Conservation (phyloP, 1,140 invertebrate species). For the Drosophila elegans region DNA sequence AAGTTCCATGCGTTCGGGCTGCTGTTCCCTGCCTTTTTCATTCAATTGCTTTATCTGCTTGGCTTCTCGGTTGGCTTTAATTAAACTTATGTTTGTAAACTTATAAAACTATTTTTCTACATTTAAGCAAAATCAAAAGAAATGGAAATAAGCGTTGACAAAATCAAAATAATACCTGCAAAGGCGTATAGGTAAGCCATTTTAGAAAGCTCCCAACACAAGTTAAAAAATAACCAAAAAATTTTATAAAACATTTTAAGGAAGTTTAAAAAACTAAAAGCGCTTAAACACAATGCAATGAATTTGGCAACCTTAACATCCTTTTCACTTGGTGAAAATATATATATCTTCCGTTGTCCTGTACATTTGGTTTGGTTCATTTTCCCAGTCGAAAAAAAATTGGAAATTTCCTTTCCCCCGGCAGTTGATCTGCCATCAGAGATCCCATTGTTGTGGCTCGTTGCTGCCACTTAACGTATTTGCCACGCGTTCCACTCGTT, state of each 20-base stretch:
- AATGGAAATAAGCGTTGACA: too few species aligned
- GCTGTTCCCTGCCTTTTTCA: background rate
- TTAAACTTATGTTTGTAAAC: slow-evolving; percentile 31
- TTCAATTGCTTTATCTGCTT: slow-evolving; percentile 43
- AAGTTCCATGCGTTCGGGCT: slow-evolving; percentile 2
- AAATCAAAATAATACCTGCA: too few species aligned
- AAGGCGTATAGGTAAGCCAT: too few species aligned
- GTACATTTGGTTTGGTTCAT: background rate
- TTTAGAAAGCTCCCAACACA: too few species aligned
- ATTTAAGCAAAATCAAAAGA: too few species aligned
- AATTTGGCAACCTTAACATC: too few species aligned
- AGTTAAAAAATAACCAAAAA: too few species aligned
- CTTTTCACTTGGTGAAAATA: background rate
- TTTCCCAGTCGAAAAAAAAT: background rate
- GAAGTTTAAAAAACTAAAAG: too few species aligned
- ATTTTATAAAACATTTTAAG: too few species aligned
- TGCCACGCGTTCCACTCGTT: slow-evolving; percentile 20
- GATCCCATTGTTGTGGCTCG: slow-evolving; percentile 30
- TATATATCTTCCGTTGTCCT: background rate
- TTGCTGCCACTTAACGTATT: slow-evolving; percentile 52
- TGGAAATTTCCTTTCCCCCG: background rate
- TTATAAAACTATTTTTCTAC: background rate
- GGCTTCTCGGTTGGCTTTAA: slow-evolving; percentile 25
- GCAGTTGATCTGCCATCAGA: slow-evolving; percentile 5
- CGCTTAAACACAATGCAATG: background rate